phyloP scores from a whole-genome alignment of 2,888 invertebrate species.

The Rosalia funebris region DNA sequence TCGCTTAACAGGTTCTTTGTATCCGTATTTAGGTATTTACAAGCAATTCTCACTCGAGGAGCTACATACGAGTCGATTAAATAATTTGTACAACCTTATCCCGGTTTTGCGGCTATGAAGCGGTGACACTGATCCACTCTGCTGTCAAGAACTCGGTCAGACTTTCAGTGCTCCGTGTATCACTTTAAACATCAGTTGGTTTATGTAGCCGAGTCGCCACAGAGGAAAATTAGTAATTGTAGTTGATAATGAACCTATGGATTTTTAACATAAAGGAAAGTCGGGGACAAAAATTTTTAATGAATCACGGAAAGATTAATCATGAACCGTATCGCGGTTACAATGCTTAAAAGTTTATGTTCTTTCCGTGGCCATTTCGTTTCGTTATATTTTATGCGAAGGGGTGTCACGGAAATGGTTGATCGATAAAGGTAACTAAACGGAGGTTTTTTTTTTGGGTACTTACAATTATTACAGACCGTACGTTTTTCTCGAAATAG shows the following conservation, averaged over 20 bases:
- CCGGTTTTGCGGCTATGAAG: conserved; percentile 1
- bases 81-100: conserved; percentile 14
- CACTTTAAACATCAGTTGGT: no score
- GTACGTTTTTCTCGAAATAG: no score
- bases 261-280: no score
- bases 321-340: background rate
- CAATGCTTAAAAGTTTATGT: background rate
- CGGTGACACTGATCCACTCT: conserved; percentile 10
- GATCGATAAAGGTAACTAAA: conserved; percentile 1
- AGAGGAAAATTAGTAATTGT: no score
- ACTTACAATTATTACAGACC: no score
- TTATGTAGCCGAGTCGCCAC: no score
- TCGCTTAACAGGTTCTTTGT: conserved; percentile 16
- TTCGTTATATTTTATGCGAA: background rate
- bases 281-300: background rate
- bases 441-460: background rate
- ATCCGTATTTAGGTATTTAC: conserved; percentile 1
- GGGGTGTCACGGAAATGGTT: background rate
- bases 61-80: background rate
- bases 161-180: no score
- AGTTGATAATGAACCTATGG: no score
- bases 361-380: background rate
- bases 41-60: no score
- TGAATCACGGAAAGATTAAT: conserved; percentile 5
- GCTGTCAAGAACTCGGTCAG: no score